Evolutionary conservation across 2,797 vertebrate species (phyloP), one percentile per base, ranked within the genome.

Genomic region (Mergus octosetaceus): DNA sequence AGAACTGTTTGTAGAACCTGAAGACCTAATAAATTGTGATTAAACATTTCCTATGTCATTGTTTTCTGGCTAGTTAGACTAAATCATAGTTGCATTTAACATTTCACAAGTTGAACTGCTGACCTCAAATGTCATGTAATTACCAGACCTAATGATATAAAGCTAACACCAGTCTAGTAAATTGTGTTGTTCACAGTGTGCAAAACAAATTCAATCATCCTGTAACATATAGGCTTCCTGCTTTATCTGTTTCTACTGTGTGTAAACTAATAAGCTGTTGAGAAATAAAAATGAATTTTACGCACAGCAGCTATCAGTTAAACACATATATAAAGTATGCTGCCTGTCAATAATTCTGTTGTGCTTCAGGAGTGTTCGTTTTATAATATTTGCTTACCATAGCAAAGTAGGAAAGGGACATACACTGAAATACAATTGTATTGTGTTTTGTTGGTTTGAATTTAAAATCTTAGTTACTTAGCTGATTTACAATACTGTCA

Each of bases 21-120:
- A 80, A 87, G 27, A 77, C 9, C 30, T 89, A 87, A 89, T 70
- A 28, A 60, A 62, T 88, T 83, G 65, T 83, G 45, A 60, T 90
- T 76, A 76, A 89, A 83, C 64, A 53, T 89, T 90, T 88, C 53
- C 54, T 84, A 45, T 87, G 36, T 14, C 54, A 19, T 81, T 25
- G 21, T 72, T 93, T 96, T 94, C 70, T 64, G 90, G 41, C 36
- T 53, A 54, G 7, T 53, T 74, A 85, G 74, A 91, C 62, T 89
- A 85, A 94, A 71, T 69, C 60, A 51, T 36, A 66, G 28, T 51
- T 86, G 49, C 28, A 82, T 72, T 57, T 18, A 81, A 73, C 41
- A 79, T 91, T 94, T 93, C 83, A 64, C 54, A 85, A 60, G 54
- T 74, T 80, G 49, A 96, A 81, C 61, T 83, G 14, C 57, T 82